Conservation (phyloP, 2,888 invertebrate genomes). For the Abscondita cerata region DNA sequence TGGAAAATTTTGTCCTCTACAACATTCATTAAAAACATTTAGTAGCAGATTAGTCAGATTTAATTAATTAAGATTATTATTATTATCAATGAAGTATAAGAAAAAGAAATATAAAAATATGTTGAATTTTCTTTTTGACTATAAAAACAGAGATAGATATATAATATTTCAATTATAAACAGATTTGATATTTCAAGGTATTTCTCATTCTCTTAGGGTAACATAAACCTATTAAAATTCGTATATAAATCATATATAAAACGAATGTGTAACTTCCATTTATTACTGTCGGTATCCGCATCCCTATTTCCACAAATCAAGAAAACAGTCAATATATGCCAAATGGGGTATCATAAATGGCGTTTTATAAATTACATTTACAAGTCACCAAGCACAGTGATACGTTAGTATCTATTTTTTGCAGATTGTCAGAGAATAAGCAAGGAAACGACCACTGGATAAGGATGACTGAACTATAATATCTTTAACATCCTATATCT, state of each 20-base stretch:
- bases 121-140: too few species aligned
- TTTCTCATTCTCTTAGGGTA: slow-evolving; percentile 19
- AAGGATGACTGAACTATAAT: slow-evolving; percentile 39
- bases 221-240: slow-evolving; percentile 22
- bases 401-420: slow-evolving; percentile 33
- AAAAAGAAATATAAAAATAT: too few species aligned
- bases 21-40: too few species aligned
- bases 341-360: slow-evolving; percentile 41
- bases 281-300: slow-evolving; percentile 32
- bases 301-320: slow-evolving; percentile 40
- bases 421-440: slow-evolving; percentile 37
- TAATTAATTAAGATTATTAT: too few species aligned
- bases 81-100: too few species aligned
- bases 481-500: slow-evolving; percentile 40
- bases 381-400: slow-evolving; percentile 38
- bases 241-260: slow-evolving; percentile 31
- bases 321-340: slow-evolving; percentile 41
- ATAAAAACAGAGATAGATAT: too few species aligned
- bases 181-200: slow-evolving; percentile 15
- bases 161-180: slow-evolving; percentile 19
- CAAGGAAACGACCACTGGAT: slow-evolving; percentile 38
- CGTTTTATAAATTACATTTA: slow-evolving; percentile 43
- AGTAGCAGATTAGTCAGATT: too few species aligned
- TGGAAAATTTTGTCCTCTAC: too few species aligned
- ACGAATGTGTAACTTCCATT: slow-evolving; percentile 31